A percentile compares a stretch with the other conserved stretches of the same genome.
Conservation (phyloP, 2,888 invertebrate genomes). For the Invenusta paracnida region DNA sequence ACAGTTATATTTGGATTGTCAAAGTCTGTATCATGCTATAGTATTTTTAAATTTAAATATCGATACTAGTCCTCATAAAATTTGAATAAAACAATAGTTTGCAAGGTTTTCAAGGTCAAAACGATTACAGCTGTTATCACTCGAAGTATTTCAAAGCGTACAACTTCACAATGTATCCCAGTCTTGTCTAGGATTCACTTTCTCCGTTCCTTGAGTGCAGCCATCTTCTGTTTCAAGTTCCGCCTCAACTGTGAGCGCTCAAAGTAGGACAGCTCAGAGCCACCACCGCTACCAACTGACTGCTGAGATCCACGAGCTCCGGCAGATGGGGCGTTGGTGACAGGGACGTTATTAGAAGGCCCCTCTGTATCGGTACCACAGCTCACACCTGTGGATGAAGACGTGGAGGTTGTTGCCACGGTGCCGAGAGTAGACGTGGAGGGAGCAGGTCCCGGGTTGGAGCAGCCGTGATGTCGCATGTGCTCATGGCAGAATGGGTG, state of each 20-base stretch:
- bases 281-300: not conserved
- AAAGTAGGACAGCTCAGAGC: not conserved
- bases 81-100: too few relatives aligned
- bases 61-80: too few relatives aligned
- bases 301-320: not conserved
- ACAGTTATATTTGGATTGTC: too few relatives aligned
- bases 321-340: not conserved
- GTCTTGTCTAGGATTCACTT: too few relatives aligned
- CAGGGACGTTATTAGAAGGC: too few relatives aligned
- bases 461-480: constrained; percentile 3
- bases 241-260: not conserved
- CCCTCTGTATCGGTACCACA: not conserved
- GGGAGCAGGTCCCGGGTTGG: not conserved
- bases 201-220: not conserved
- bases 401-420: not conserved
- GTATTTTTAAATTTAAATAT: too few relatives aligned
- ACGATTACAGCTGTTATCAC: too few relatives aligned
- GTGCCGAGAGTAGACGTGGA: not conserved
- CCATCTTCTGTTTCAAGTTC: not conserved
- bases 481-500: not conserved
- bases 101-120: too few relatives aligned
- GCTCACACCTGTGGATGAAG: not conserved
- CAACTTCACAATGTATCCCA: too few relatives aligned
- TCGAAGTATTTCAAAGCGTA: too few relatives aligned
- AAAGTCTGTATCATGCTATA: too few relatives aligned